phyloP scores from a whole-genome alignment of 2,113 vertebrate genomes.

The Naja naja region DNA sequence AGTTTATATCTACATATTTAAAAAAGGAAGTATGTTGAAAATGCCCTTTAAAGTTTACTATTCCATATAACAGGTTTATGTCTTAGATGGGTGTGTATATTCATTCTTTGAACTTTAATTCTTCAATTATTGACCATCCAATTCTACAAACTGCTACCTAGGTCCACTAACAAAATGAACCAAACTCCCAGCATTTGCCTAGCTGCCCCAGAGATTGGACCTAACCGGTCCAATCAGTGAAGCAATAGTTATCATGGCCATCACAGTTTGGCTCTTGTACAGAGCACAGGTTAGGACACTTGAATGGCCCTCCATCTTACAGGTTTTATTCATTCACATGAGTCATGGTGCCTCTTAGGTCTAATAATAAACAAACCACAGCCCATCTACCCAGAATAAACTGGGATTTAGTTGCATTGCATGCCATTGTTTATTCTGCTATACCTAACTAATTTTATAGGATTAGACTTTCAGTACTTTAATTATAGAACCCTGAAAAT shows the following conservation, averaged over 20 bases:
- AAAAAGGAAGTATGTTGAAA: not conserved
- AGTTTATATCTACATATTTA: not conserved
- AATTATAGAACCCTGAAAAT: not conserved
- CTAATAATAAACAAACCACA: not conserved
- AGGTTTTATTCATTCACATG: not conserved
- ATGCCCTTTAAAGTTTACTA: not conserved
- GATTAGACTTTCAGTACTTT: conserved; percentile 1
- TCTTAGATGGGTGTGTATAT: not conserved
- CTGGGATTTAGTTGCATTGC: not conserved
- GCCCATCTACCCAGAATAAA: not conserved
- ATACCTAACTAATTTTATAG: not conserved
- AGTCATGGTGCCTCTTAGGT: not conserved
- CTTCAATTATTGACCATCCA: not conserved
- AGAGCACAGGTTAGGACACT: not conserved
- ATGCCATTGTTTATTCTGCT: not conserved
- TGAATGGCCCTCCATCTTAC: not conserved
- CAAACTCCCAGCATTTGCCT: not conserved
- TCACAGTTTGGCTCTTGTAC: not conserved
- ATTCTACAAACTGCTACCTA: not conserved
- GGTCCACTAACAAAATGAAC: not conserved
- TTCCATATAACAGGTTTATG: not conserved
- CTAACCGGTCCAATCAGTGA: not conserved
- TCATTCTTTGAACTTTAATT: not conserved
- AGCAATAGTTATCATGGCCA: not conserved
- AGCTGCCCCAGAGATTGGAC: not conserved